Percentiles rank a stretch among this genome's conserved stretches.
Evolutionary conservation across 2,797 vertebrate species (phyloP).

Genomic region (Cyclura pinguis): DNA sequence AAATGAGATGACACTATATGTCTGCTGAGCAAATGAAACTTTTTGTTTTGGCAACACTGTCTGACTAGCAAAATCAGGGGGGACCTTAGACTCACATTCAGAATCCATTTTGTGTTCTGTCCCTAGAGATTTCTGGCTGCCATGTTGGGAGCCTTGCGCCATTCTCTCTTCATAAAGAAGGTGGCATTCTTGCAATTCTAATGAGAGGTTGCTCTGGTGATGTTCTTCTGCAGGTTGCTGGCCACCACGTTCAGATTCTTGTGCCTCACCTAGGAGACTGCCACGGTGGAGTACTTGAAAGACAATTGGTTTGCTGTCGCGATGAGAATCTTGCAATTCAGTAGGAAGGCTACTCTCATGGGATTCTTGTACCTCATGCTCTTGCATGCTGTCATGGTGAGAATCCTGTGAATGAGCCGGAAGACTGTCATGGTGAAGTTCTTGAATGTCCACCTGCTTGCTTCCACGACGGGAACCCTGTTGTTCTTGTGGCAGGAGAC

Average conservation of each 20-base stretch:
- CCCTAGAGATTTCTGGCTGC: neutral
- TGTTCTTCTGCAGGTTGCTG: too few species aligned
- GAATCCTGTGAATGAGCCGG: neutral
- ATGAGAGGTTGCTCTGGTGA: neutral
- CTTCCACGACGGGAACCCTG: neutral
- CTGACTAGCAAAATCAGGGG: neutral
- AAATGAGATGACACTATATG: constrained; percentile 24
- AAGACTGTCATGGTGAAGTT: neutral
- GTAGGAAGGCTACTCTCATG: constrained; percentile 1
- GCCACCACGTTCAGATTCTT: neutral
- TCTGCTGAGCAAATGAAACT: constrained; percentile 23
- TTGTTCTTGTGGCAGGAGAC: neutral
- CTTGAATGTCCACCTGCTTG: neutral
- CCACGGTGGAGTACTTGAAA: neutral
- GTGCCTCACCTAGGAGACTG: neutral
- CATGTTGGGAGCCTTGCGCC: neutral
- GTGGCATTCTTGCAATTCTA: neutral
- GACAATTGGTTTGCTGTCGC: neutral
- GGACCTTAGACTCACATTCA: neutral
- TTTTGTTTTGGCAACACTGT: neutral
- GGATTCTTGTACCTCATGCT: neutral
- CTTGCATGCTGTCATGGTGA: neutral
- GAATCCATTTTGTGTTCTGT: neutral
- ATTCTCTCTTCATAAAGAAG: neutral
- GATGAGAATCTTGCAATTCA: neutral